These are phyloP conservation scores for Drosophila hydei DNA, from an alignment of 1,140 invertebrate genomes.

Conservation along the genomic window DNA sequence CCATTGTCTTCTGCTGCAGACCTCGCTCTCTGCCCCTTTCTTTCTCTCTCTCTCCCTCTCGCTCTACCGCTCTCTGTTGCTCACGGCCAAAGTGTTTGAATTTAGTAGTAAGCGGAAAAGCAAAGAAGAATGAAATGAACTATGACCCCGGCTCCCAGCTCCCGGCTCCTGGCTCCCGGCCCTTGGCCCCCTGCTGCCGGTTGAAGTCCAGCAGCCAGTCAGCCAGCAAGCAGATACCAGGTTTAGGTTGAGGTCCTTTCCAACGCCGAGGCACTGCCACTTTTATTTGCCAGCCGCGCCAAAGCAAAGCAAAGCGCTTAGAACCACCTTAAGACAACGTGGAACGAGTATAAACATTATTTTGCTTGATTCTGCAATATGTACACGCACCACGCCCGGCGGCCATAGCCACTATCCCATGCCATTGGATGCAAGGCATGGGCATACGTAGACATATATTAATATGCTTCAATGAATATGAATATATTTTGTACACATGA, in stretches of 20 bases:
- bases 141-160: constrained; percentile 54
- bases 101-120: constrained; percentile 79
- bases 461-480: not conserved
- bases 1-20: constrained; percentile 68
- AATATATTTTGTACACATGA: not conserved
- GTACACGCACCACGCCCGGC: constrained; percentile 45
- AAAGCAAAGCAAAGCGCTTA: constrained; percentile 49
- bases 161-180: not conserved
- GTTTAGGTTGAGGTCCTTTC: constrained; percentile 13
- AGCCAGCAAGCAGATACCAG: constrained; percentile 7
- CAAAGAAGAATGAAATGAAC: constrained; percentile 80
- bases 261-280: not conserved
- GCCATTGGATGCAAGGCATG: constrained; percentile 21
- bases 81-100: constrained; percentile 78
- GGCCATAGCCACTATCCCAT: constrained; percentile 61
- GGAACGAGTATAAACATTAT: constrained; percentile 47
- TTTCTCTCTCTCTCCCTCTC: not conserved
- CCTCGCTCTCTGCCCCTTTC: not conserved
- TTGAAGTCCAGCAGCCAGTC: constrained; percentile 37
- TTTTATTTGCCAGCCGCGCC: constrained; percentile 49
- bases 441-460: not conserved
- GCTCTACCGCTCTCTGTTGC: constrained; percentile 23
- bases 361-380: constrained; percentile 36
- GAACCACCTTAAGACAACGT: constrained; percentile 58
- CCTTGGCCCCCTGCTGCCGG: constrained; percentile 9